These are phyloP conservation scores for Apodemus agrarius DNA, from an alignment of 2,797 vertebrate species.

Conservation along the genomic window DNA sequence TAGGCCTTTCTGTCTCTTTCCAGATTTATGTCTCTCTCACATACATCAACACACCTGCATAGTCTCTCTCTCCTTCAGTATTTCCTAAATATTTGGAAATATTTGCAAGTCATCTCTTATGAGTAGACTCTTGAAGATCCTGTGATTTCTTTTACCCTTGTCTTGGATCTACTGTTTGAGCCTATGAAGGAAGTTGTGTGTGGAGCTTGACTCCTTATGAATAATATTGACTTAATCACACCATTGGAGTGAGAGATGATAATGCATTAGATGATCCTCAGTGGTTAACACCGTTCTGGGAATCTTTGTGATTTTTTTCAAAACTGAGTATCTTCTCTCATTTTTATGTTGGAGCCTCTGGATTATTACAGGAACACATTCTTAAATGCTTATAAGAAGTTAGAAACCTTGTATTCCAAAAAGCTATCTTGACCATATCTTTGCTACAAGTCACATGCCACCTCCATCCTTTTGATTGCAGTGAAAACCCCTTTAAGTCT, in stretches of 20 bases:
- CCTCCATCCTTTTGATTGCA: conserved; percentile 15
- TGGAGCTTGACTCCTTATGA: not conserved
- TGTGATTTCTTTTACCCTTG: not conserved
- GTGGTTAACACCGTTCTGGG: not conserved
- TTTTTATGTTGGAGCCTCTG: not conserved
- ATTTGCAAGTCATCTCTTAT: not conserved
- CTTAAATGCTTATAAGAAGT: conserved; percentile 24
- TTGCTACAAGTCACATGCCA: conserved; percentile 49
- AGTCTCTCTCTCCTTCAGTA: not conserved
- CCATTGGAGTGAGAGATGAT: not conserved
- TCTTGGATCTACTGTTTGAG: not conserved
- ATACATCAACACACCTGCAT: not conserved
- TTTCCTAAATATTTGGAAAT: conserved; percentile 26
- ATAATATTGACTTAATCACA: not conserved
- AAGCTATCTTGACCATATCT: not conserved
- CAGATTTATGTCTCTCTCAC: not conserved
- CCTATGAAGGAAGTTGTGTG: not conserved
- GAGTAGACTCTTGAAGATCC: conserved; percentile 49
- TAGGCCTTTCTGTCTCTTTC: too few relatives aligned
- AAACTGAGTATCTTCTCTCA: not conserved
- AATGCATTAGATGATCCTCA: not conserved
- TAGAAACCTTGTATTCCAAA: conserved; percentile 25
- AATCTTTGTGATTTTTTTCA: not conserved
- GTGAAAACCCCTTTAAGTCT: not conserved
- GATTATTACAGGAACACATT: not conserved